Evolutionary conservation across 1,140 invertebrate genomes (phyloP), one percentile per base, ranked within the genome.

Genomic region (Cydia splendana): DNA sequence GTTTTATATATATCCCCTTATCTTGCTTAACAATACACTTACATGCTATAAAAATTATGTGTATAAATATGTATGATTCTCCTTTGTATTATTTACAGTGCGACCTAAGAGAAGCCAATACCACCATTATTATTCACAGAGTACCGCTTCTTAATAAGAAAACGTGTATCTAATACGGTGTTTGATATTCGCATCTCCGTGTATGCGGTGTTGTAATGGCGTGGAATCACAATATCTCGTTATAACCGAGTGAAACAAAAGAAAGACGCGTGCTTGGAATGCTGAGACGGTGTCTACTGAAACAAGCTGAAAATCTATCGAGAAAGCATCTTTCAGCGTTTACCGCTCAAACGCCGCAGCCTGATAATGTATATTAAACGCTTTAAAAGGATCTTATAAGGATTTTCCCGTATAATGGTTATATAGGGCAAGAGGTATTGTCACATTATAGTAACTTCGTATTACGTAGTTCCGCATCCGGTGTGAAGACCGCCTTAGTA

Each of bases 171-270:
- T 87, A 88, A 89, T 83, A 82, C 83, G 84, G 84, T 89, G 86
- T 87, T 87, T 87, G 88, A 88, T 91, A 90, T 91, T 90, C 89
- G 86, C 86, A 86, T 89, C 85, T 82, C 87, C 84, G 82, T 88
- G 81, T 87, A 87, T 89, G 86, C 85, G 87, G 89, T 88, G 85
- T 86, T 84, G 86, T 91, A 91, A 91, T 93, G 86, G 91, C 80
- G 79, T 76, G 83, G 88, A 91, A 93, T 93, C 91, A 91, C 91
- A 91, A 93, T 91, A 93, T 93, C 91, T 91, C 88, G 90, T 93
- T 93, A 91, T 91, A 91, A 85, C 84, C 87, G 89, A 85, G 82
- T 82, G 87, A 91, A 91, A 91, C 91, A 91, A 91, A 89, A 88
- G 88, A 91, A 88, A 79, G 79, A 82, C 82, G 81, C 91, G 91